Conservation (phyloP, 2,888 invertebrate genomes). For the Synergus laeviventris region DNA sequence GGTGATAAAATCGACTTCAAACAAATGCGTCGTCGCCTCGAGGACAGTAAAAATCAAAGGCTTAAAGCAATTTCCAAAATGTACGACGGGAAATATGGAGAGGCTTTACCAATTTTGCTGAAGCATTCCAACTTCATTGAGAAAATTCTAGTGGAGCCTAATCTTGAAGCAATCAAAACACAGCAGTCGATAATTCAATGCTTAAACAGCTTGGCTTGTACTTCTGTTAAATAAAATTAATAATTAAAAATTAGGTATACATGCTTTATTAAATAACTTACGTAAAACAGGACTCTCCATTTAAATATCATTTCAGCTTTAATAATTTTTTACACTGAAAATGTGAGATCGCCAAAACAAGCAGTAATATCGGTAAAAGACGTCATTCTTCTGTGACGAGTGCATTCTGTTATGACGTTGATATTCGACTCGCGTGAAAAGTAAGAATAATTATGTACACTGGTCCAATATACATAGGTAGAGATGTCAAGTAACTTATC, state of each 20-base stretch:
- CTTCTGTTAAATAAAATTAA: slow-evolving; percentile 39
- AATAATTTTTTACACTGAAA: slow-evolving; percentile 31
- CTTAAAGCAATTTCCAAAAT: slow-evolving; percentile 65
- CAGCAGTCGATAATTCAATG: slow-evolving; percentile 74
- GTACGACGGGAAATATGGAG: slow-evolving; percentile 66
- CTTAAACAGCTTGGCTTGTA: slow-evolving; percentile 68
- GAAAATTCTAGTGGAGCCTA: slow-evolving; percentile 65
- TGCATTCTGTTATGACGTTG: slow-evolving; percentile 28
- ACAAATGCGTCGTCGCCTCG: slow-evolving; percentile 59
- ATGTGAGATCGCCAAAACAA: slow-evolving; percentile 28
- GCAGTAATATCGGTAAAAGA: slow-evolving; percentile 20
- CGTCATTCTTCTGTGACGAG: slow-evolving; percentile 28
- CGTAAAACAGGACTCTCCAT: slow-evolving; percentile 14
- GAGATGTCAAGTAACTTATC: slow-evolving; percentile 57
- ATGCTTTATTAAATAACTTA: slow-evolving; percentile 21
- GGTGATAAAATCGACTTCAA: slow-evolving; percentile 57
- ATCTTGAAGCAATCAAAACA: slow-evolving; percentile 70
- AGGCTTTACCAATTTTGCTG: slow-evolving; percentile 66
- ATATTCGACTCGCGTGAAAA: slow-evolving; percentile 55
- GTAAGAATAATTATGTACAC: slow-evolving; percentile 67
- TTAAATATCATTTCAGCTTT: slow-evolving; percentile 36
- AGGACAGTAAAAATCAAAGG: slow-evolving; percentile 65
- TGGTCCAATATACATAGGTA: slow-evolving; percentile 63
- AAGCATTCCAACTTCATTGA: slow-evolving; percentile 67
- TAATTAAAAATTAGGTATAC: neutral